Conservation (phyloP, 2,888 invertebrate genomes). For the Notocelia uddmanniana region DNA sequence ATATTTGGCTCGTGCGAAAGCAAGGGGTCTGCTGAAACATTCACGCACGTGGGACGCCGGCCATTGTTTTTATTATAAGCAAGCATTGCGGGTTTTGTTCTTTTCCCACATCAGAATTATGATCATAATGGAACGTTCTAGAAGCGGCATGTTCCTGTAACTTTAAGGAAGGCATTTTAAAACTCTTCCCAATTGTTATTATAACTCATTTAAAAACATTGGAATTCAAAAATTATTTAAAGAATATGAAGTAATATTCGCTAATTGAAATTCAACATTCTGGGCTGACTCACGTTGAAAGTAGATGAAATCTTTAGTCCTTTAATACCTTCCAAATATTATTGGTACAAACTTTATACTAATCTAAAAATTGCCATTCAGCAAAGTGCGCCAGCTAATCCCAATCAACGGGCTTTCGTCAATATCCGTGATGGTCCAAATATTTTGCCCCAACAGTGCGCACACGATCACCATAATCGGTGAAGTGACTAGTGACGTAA, state of each 20-base stretch:
- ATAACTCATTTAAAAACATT: not conserved
- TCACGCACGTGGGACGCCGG: slow-evolving; percentile 62
- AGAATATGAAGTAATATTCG: too few relatives aligned
- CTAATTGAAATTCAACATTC: too few relatives aligned
- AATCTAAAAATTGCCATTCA: not conserved
- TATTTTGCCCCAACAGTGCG: slow-evolving; percentile 14
- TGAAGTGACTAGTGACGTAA: slow-evolving; percentile 66
- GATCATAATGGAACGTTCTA: slow-evolving; percentile 70
- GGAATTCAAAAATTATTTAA: not conserved
- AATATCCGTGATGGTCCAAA: slow-evolving; percentile 22
- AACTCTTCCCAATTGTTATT: too few relatives aligned
- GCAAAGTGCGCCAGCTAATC: slow-evolving; percentile 10
- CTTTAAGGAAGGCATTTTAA: not conserved
- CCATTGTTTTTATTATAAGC: slow-evolving; percentile 78
- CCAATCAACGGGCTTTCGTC: slow-evolving; percentile 5
- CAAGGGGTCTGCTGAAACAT: slow-evolving; percentile 69
- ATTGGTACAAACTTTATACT: not conserved
- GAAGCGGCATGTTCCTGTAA: slow-evolving; percentile 54
- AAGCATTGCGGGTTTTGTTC: slow-evolving; percentile 69
- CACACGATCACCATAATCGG: slow-evolving; percentile 51
- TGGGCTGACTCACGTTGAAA: not conserved
- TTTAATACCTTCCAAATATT: too few relatives aligned
- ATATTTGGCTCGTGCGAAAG: slow-evolving; percentile 58
- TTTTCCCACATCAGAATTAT: slow-evolving; percentile 69
- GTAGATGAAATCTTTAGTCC: not conserved